Percentiles rank a stretch among this genome's conserved stretches.
These are phyloP conservation scores for Onychomys torridus DNA, from an alignment of 2,797 vertebrate genomes.

Conservation along the genomic window DNA sequence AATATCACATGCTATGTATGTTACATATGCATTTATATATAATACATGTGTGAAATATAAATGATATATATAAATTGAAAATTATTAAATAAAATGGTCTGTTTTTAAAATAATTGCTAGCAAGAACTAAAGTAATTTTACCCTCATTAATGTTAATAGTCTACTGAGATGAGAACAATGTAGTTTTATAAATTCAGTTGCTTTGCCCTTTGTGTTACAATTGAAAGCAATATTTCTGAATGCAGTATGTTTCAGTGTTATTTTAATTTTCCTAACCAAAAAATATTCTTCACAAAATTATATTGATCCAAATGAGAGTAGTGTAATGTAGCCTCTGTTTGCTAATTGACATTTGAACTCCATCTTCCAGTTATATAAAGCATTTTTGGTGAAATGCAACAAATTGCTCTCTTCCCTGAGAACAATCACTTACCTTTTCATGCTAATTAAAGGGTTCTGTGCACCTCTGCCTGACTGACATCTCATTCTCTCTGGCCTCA, in stretches of 20 bases:
- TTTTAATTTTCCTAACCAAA: constrained; percentile 9
- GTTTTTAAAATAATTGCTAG: not conserved
- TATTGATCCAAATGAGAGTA: not conserved
- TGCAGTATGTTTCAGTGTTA: not conserved
- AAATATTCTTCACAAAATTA: constrained; percentile 1
- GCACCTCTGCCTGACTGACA: not conserved
- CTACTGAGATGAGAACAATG: constrained; percentile 43
- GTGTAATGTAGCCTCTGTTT: not conserved
- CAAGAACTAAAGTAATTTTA: constrained; percentile 1
- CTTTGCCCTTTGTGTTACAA: not conserved
- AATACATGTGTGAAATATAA: not conserved
- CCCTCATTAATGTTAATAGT: not conserved
- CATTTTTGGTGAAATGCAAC: not conserved
- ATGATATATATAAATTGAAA: constrained; percentile 34
- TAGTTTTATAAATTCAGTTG: not conserved
- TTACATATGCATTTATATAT: not conserved
- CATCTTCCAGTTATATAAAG: not conserved
- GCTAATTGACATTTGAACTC: not conserved
- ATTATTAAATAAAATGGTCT: not conserved
- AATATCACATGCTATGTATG: not conserved
- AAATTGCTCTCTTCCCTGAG: not conserved
- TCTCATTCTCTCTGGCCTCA: not conserved
- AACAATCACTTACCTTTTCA: not conserved
- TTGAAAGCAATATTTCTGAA: constrained; percentile 10
- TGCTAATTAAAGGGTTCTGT: not conserved